Percentiles rank a stretch among this genome's conserved stretches.
These are phyloP conservation scores for Phataginus tetradactyla DNA, from an alignment of 2,797 vertebrate genomes.

Conservation along the genomic window DNA sequence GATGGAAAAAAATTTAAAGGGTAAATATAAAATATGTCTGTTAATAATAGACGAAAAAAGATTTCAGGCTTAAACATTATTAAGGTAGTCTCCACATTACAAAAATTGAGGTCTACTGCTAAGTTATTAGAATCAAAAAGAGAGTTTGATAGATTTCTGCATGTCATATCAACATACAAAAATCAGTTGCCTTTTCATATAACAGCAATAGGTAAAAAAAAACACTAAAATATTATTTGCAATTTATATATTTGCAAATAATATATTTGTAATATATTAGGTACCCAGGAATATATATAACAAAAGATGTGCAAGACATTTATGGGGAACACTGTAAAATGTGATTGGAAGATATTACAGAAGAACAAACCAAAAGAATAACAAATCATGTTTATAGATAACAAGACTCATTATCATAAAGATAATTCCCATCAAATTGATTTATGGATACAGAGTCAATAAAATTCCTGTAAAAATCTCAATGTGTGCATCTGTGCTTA, in stretches of 20 bases:
- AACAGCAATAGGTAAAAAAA: neutral
- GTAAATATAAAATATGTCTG: neutral
- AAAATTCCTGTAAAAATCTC: neutral
- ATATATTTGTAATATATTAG: neutral
- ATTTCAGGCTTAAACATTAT: neutral
- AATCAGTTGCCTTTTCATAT: neutral
- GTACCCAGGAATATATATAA: neutral
- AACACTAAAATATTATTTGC: conserved; percentile 9
- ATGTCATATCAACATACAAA: neutral
- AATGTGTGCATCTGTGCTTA: no score
- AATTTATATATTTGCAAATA: neutral
- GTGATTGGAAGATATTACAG: neutral
- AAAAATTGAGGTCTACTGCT: neutral
- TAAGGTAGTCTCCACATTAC: neutral
- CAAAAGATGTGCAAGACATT: neutral
- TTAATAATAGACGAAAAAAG: neutral
- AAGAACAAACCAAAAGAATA: conserved; percentile 9
- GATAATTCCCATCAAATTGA: conserved; percentile 13
- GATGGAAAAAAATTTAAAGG: neutral
- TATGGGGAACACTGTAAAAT: conserved; percentile 20
- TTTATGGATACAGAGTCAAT: neutral
- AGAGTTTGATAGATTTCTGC: neutral
- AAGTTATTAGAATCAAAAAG: conserved; percentile 16
- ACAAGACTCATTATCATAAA: neutral
- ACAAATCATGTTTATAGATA: conserved; percentile 20